Evolutionary conservation across 2,113 vertebrate genomes (phyloP), one percentile per base, ranked within the genome.

Genomic region (Gasterosteus nipponicus): DNA sequence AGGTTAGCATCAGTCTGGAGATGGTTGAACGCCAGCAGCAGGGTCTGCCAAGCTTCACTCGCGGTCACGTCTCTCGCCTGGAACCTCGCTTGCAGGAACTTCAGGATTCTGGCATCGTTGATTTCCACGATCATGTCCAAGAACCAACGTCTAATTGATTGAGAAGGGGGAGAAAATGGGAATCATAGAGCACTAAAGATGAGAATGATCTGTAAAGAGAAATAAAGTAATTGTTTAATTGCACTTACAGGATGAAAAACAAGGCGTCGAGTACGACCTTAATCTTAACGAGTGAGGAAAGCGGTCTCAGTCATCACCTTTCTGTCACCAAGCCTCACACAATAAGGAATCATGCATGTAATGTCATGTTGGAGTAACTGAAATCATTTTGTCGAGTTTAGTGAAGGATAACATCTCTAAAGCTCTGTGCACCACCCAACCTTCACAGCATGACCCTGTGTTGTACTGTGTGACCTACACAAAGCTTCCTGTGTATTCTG

Each of bases 61-160:
- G 56, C 15, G 49, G 62, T 80, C 0, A 96, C 1, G 46, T 95
- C 93, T 29, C 78, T 83, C 10, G 41, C 86, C 39, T 89, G 81
- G 65, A 96, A 91, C 86, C 93, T 91, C 8, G 41, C 83, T 71
- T 94, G 90, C 7, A 97, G 44, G 86, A 96, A 94, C 49, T 89
- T 94, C 14, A 97, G 69, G 0, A 93, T 61, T 63, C 94, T 93
- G 18, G 75, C 6, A 10, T 95, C 95, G 10, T 85, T 93, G 8
- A 93, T 57, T 0, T 91, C 91, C 64, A 90, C 88, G 64, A 95
- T 29, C 16, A 86, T 86, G 72, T 94, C 94, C 88, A 95, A 79
- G 59, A 97, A 89, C 94, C 94, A 95, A 0, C 88, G 83, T 83
- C 96, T 97, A 75, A 41, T 26, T 76, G 38, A 18, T 10, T 77